These are phyloP conservation scores for Epsilonema sp. DNA, from an alignment of 2,888 invertebrate genomes.

Conservation along the genomic window DNA sequence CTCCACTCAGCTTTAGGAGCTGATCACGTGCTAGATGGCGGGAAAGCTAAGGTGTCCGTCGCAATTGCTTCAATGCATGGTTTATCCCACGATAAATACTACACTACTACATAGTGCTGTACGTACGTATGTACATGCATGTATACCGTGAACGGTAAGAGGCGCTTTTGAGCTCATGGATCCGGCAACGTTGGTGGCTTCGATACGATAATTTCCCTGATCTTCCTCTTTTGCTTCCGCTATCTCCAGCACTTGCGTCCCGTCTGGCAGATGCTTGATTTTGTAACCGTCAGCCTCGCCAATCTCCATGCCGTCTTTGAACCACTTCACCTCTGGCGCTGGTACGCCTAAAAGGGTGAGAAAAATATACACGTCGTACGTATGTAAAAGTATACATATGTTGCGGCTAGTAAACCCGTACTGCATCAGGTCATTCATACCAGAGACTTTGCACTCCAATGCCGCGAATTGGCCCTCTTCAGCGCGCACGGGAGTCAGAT, in stretches of 20 bases:
- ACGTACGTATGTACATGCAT: too few relatives aligned
- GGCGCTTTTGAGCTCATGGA: constrained; percentile 18
- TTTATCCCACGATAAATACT: too few relatives aligned
- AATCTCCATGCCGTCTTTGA: constrained; percentile 44
- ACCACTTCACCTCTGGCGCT: constrained; percentile 62
- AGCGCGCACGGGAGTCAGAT: constrained; percentile 50
- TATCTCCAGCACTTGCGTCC: constrained; percentile 30
- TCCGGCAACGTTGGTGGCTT: constrained; percentile 58
- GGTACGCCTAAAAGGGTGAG: constrained; percentile 40
- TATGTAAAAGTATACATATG: too few relatives aligned
- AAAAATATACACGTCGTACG: too few relatives aligned
- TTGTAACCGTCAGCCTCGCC: constrained; percentile 9
- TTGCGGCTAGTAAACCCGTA: too few relatives aligned
- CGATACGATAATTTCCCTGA: constrained; percentile 54
- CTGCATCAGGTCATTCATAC: too few relatives aligned
- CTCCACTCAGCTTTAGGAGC: too few relatives aligned
- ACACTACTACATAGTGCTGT: too few relatives aligned
- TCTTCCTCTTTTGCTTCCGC: constrained; percentile 29
- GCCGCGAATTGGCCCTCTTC: constrained; percentile 74
- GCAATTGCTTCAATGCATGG: too few relatives aligned
- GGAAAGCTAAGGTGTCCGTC: too few relatives aligned
- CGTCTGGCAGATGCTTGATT: constrained; percentile 15
- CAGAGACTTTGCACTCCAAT: constrained; percentile 61
- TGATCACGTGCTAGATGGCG: too few relatives aligned
- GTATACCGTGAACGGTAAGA: constrained; percentile 13